Percentiles rank a stretch among this genome's conserved stretches.
Conservation (phyloP, 2,797 vertebrate species). For the Rhincodon typus region DNA sequence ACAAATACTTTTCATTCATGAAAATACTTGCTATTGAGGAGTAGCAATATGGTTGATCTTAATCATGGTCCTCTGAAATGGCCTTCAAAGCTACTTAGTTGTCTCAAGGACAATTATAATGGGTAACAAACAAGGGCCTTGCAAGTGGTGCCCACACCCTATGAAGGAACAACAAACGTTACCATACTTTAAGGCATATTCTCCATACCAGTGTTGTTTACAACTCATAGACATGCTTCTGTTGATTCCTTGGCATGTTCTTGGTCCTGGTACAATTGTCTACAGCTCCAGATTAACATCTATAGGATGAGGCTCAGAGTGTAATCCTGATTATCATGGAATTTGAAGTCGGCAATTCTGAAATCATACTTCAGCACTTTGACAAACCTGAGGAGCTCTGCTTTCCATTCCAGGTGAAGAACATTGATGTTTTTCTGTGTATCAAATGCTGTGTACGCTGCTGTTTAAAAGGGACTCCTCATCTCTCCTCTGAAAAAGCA, state of each 20-base stretch:
- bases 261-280: background rate
- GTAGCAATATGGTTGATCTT: background rate
- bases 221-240: background rate
- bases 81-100: background rate
- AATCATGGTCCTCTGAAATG: background rate
- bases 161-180: background rate
- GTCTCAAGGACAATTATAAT: background rate
- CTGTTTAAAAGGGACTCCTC: background rate
- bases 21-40: background rate
- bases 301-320: background rate
- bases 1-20: background rate
- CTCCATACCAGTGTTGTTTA: background rate
- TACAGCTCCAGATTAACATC: background rate
- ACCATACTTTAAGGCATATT: background rate
- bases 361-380: background rate
- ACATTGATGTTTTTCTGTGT: background rate
- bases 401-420: background rate
- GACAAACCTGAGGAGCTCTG: background rate
- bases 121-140: background rate
- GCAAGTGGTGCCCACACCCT: background rate
- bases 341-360: background rate
- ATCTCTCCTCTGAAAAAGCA: background rate
- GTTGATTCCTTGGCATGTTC: background rate
- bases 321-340: background rate
- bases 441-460: background rate